phyloP scores from a whole-genome alignment of 2,888 invertebrate species.

The Stenichneumon culpator region DNA sequence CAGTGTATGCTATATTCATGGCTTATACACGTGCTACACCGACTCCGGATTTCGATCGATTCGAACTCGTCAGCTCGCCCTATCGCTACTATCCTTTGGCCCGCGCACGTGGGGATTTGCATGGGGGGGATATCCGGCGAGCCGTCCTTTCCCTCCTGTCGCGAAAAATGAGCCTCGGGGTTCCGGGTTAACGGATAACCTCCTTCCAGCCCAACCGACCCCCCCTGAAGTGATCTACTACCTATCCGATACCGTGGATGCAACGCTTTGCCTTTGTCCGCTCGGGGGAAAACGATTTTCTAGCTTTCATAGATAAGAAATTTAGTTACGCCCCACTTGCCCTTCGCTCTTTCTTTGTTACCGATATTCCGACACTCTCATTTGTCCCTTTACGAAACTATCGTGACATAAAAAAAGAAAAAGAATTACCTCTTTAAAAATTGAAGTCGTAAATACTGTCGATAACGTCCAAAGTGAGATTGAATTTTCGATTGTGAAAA shows the following conservation, averaged over 20 bases:
- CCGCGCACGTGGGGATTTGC: constrained; percentile 64
- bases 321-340: constrained; percentile 50
- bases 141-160: constrained; percentile 52
- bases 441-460: background rate
- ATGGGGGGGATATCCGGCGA: constrained; percentile 59
- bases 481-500: background rate
- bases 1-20: constrained; percentile 57
- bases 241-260: constrained; percentile 65
- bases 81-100: constrained; percentile 63
- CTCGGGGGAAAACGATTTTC: constrained; percentile 42
- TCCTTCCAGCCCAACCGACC: constrained; percentile 21
- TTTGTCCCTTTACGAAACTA: background rate
- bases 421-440: background rate
- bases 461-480: background rate
- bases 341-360: constrained; percentile 21
- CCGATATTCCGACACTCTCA: background rate
- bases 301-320: constrained; percentile 53
- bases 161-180: constrained; percentile 70
- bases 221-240: constrained; percentile 63
- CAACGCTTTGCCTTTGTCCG: constrained; percentile 62
- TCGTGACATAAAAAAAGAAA: background rate
- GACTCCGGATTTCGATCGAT: constrained; percentile 61
- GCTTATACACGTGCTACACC: constrained; percentile 35
- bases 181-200: constrained; percentile 63
- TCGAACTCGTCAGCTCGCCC: constrained; percentile 57